These are phyloP conservation scores for Zosterops borbonicus DNA, from an alignment of 2,113 vertebrate species.

Conservation along the genomic window DNA sequence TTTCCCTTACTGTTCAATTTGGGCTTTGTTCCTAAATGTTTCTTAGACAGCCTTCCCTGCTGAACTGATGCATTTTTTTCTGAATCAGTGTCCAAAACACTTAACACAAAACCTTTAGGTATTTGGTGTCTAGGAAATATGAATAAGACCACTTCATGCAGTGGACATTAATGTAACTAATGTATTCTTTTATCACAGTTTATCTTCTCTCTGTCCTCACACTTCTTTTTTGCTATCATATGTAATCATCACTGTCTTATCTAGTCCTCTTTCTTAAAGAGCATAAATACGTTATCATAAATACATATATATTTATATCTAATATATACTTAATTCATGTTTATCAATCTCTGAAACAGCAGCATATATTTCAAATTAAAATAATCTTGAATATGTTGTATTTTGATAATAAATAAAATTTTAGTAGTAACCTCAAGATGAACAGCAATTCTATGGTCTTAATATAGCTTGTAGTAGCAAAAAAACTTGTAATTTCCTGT, in stretches of 20 bases:
- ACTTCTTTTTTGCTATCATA: neutral
- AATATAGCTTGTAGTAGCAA: neutral
- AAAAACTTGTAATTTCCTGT: slow-evolving; percentile 1
- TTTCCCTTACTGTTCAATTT: neutral
- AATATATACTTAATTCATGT: neutral
- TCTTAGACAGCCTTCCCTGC: neutral
- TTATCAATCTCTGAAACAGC: neutral
- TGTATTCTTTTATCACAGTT: neutral
- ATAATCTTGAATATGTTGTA: neutral
- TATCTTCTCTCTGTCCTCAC: neutral
- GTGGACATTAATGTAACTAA: neutral
- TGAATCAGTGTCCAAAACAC: neutral
- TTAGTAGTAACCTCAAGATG: neutral
- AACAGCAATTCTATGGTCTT: neutral
- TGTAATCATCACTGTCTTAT: neutral
- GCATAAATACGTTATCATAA: neutral
- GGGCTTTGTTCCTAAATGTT: neutral
- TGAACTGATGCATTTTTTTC: neutral
- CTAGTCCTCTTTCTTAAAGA: neutral
- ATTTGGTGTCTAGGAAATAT: neutral
- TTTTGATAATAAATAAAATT: slow-evolving; percentile 13
- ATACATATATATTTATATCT: neutral
- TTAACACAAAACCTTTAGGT: neutral
- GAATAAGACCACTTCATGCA: neutral
- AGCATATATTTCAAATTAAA: neutral